Percentiles rank a stretch among this genome's conserved stretches.
Evolutionary conservation across 2,797 vertebrate species (phyloP).

Genomic region (Epinephelus awoara): DNA sequence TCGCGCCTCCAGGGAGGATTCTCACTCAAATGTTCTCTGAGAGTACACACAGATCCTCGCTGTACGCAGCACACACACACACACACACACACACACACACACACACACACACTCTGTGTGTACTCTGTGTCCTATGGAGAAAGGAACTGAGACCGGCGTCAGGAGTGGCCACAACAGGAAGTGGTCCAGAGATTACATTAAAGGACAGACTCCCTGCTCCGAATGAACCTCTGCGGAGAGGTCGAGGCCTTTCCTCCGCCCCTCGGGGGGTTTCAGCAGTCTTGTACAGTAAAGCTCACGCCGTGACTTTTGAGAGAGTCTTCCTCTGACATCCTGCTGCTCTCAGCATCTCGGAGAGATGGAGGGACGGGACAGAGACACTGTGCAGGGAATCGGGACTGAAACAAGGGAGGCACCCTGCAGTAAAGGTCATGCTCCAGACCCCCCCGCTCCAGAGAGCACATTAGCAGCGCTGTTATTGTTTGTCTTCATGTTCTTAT

Average conservation of each 20-base stretch:
- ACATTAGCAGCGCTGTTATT: not conserved
- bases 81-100: not conserved
- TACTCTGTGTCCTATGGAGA: constrained; percentile 16
- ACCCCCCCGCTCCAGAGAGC: not conserved
- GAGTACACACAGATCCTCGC: not conserved
- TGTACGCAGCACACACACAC: too few species aligned
- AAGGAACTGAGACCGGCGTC: constrained; percentile 47
- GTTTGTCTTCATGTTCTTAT: constrained; percentile 1
- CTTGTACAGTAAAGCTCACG: constrained; percentile 34
- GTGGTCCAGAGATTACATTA: constrained; percentile 48
- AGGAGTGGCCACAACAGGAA: constrained; percentile 68
- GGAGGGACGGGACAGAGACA: not conserved
- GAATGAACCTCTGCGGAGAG: constrained; percentile 36
- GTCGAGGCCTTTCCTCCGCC: constrained; percentile 16
- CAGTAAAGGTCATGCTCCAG: constrained; percentile 23
- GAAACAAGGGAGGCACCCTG: not conserved
- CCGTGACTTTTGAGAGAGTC: constrained; percentile 21
- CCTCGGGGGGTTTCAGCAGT: not conserved
- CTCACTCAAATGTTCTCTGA: constrained; percentile 17
- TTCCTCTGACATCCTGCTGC: constrained; percentile 27
- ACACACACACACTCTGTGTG: constrained; percentile 6
- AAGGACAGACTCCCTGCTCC: constrained; percentile 42
- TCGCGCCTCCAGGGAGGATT: constrained; percentile 21
- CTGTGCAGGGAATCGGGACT: constrained; percentile 17
- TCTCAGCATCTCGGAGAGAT: constrained; percentile 20